Conservation (phyloP, 2,113 vertebrate species). For the Quiscalus mexicanus region DNA sequence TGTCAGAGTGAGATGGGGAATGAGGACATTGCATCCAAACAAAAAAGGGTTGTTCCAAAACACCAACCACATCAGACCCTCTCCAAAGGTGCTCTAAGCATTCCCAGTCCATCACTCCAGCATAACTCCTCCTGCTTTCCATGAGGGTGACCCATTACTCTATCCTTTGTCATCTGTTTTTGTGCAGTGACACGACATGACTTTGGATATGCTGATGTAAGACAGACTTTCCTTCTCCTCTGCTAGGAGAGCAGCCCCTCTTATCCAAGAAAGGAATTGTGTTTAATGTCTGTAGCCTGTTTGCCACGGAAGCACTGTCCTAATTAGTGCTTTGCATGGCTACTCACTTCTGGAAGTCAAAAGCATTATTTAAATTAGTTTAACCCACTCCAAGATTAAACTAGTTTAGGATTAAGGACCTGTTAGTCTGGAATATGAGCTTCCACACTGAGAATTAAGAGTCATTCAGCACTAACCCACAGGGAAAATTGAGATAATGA, state of each 20-base stretch:
- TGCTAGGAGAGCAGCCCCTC: background rate
- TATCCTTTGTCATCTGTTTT: background rate
- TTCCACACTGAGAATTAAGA: background rate
- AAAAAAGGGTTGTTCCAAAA: background rate
- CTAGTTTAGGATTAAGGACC: background rate
- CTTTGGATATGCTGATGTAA: background rate
- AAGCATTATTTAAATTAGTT: background rate
- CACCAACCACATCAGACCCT: background rate
- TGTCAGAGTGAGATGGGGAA: background rate
- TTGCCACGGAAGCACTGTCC: background rate
- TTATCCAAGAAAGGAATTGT: background rate
- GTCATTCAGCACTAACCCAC: background rate
- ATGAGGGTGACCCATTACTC: background rate
- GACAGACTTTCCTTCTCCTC: background rate
- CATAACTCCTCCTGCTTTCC: background rate
- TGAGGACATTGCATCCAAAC: background rate
- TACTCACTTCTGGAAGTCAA: background rate
- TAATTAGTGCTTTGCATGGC: background rate
- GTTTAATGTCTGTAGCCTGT: background rate
- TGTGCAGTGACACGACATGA: background rate
- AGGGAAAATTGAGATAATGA: background rate
- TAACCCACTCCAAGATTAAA: slow-evolving; percentile 13
- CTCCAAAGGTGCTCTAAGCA: background rate
- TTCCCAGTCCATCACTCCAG: background rate
- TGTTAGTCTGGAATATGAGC: background rate